Evolutionary conservation across 1,140 invertebrate genomes (phyloP).

Genomic region (Drosophila albomicans): DNA sequence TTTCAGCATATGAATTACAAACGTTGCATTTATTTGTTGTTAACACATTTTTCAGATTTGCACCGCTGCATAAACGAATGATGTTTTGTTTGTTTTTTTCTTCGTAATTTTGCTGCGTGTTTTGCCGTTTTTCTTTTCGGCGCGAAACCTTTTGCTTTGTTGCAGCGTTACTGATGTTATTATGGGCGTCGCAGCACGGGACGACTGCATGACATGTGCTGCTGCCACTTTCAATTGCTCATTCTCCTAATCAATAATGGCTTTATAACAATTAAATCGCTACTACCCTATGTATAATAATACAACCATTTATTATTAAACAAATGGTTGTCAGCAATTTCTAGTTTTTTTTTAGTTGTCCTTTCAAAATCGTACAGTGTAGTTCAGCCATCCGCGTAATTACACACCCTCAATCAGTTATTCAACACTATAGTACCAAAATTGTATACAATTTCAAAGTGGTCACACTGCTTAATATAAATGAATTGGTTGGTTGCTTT

Average conservation of each 20-base stretch:
- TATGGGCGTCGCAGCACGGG: constrained; percentile 52
- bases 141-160: constrained; percentile 80
- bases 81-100: constrained; percentile 36
- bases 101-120: constrained; percentile 32
- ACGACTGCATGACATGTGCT: constrained; percentile 47
- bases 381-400: neutral
- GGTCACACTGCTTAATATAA: too few species aligned
- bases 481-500: too few species aligned
- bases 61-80: constrained; percentile 25
- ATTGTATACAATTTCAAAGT: neutral
- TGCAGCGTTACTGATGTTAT: constrained; percentile 69
- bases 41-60: constrained; percentile 48
- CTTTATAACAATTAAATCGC: neutral
- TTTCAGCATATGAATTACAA: constrained; percentile 20
- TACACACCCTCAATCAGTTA: neutral
- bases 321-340: neutral
- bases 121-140: constrained; percentile 73
- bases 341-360: neutral
- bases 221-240: neutral
- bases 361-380: neutral
- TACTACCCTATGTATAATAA: neutral
- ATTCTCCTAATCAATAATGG: neutral
- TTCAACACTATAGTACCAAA: neutral
- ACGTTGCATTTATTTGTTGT: constrained; percentile 25
- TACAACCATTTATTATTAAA: neutral